phyloP scores from a whole-genome alignment of 2,888 invertebrate genomes.

The Philhelius pedissequus region DNA sequence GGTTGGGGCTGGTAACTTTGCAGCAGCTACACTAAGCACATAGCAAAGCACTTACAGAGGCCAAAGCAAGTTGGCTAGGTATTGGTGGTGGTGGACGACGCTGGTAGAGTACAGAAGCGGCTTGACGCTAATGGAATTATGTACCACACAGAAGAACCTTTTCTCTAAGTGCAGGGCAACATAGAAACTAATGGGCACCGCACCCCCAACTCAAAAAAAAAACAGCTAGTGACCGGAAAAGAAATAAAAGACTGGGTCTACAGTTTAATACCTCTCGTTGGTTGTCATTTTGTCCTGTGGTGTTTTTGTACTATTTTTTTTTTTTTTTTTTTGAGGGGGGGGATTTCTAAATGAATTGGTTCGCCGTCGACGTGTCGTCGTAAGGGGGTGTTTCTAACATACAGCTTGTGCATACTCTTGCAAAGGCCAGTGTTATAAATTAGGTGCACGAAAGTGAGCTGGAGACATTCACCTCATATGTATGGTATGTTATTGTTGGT shows the following conservation, averaged over 20 bases:
- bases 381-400: background rate
- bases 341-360: slow-evolving; percentile 55
- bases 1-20: slow-evolving; percentile 22
- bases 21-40: slow-evolving; percentile 10
- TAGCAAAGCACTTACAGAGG: slow-evolving; percentile 41
- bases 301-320: slow-evolving; percentile 17
- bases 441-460: slow-evolving; percentile 29
- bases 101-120: slow-evolving; percentile 30
- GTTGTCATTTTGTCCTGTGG: slow-evolving; percentile 24
- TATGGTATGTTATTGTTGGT: background rate
- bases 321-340: too few relatives aligned
- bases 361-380: slow-evolving; percentile 6
- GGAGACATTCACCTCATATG: background rate
- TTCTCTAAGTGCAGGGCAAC: slow-evolving; percentile 13
- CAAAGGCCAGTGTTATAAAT: slow-evolving; percentile 50
- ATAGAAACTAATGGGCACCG: background rate
- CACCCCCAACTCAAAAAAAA: background rate
- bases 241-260: slow-evolving; percentile 33
- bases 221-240: slow-evolving; percentile 8
- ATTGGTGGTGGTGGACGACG: background rate
- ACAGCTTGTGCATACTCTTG: background rate
- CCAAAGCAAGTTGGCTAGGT: slow-evolving; percentile 24
- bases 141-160: slow-evolving; percentile 43
- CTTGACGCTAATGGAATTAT: slow-evolving; percentile 65
- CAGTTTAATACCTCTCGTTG: slow-evolving; percentile 37